Percentiles rank a stretch among this genome's conserved stretches.
phyloP scores from a whole-genome alignment of 2,888 invertebrate species.

The Serrognathus titanus region DNA sequence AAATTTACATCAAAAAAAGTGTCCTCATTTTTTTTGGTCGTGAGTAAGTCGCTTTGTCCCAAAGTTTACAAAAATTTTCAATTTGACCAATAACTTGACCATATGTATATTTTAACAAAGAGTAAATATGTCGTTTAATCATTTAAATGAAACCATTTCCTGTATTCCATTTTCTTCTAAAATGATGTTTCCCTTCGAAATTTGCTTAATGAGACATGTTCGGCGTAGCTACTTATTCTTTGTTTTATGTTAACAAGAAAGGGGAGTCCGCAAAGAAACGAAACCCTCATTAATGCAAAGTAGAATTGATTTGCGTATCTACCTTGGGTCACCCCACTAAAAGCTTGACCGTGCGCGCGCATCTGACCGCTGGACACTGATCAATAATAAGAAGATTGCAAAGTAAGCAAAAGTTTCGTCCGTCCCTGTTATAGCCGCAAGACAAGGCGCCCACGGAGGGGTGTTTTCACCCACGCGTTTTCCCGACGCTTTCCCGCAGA shows the following conservation, averaged over 20 bases:
- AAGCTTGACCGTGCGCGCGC: conserved; percentile 48
- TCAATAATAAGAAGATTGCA: conserved; percentile 54
- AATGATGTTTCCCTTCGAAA: not conserved
- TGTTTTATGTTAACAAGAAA: conserved; percentile 5
- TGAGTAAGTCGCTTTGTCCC: too few species aligned
- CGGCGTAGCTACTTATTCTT: not conserved
- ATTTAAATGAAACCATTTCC: not conserved
- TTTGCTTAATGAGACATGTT: not conserved
- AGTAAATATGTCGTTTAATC: too few species aligned
- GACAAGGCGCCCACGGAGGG: conserved; percentile 9
- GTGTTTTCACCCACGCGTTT: not conserved
- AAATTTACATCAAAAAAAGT: too few species aligned
- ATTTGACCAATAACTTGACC: too few species aligned
- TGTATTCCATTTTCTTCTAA: not conserved
- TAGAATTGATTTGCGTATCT: conserved; percentile 28
- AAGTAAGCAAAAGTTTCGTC: conserved; percentile 51
- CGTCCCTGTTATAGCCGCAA: conserved; percentile 28
- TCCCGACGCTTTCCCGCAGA: not conserved
- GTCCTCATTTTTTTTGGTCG: too few species aligned
- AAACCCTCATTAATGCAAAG: conserved; percentile 27
- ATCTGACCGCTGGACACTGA: conserved; percentile 51
- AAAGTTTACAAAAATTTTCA: too few species aligned
- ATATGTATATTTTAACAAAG: too few species aligned
- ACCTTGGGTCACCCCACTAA: conserved; percentile 21
- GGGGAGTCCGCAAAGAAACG: conserved; percentile 15